Base-by-base conservation (phyloP, 2,797 vertebrate species). In the Sebastiscus albofasciatus region DNA sequence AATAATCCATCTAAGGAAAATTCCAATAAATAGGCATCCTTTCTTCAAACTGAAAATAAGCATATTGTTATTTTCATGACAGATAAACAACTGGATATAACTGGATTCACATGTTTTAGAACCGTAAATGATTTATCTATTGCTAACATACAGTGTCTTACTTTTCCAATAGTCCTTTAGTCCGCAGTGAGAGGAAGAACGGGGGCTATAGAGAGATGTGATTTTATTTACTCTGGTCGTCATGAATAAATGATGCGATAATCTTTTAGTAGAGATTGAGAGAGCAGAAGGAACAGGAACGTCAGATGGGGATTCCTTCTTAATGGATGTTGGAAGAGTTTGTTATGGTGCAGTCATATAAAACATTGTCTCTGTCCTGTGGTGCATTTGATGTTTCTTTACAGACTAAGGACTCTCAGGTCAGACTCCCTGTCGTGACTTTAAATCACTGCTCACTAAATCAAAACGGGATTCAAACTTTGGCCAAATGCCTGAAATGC, bases 241-340 rank as follows among this genome's bases (percentile, higher is more conserved):
- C 61, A 81, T 92, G 18, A 88, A 85, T 81, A 64, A 88, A 82
- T 73, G 67, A 87, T 79, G 55, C 1, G 7, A 34, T 24, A 42
- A 6, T 24, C 66, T 90, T 89, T 87, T 86, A 83, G 79, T 39
- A 12, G 31, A 73, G 61, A 67, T 14, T 22, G 46, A 74, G 33
- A 31, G 18, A 10, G 54, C 31, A 54, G n/a, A n/a, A 4, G 24
- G 52, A 22, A 56, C 55, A 26, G 18, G 11, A 72, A 59, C 42
- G 26, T 64, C 66, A 54, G 31, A 39, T 59, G 64, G 52, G 73
- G 58, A 49, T 54, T 79, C 31, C 60, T 69, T 24, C 66, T 55
- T 81, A 69, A 85, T 83, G 84, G 74, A 65, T 16, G 33, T 20
- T 54, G 60, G 46, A 42, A 39, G 59, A 58, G 64, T 24, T 34